These are phyloP conservation scores for Cyanoramphus novaezelandiae DNA, from an alignment of 2,113 vertebrate species.

Conservation along the genomic window DNA sequence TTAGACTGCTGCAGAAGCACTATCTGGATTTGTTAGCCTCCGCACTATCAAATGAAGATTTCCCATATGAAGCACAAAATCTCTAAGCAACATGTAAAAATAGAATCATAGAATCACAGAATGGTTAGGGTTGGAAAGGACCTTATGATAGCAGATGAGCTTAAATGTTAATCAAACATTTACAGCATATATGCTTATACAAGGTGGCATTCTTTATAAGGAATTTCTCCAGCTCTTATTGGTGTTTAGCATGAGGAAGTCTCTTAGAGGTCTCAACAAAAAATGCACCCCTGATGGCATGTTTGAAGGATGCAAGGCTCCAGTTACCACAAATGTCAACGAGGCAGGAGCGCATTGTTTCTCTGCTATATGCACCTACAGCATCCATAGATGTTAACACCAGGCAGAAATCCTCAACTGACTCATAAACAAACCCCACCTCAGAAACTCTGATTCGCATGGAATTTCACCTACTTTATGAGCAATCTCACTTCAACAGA, in stretches of 20 bases:
- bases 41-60: not conserved
- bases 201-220: not conserved
- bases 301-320: not conserved
- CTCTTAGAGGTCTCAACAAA: not conserved
- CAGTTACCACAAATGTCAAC: not conserved
- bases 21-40: not conserved
- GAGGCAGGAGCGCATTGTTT: not conserved
- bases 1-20: not conserved
- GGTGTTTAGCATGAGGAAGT: not conserved
- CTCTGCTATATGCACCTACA: not conserved
- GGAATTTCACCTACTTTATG: not conserved
- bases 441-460: not conserved
- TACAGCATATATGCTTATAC: not conserved
- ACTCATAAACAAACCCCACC: not conserved
- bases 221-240: not conserved
- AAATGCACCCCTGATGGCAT: not conserved
- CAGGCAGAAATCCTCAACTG: not conserved
- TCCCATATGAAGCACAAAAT: not conserved
- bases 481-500: not conserved
- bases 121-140: not conserved
- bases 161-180: not conserved
- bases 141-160: not conserved
- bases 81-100: not conserved
- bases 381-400: not conserved
- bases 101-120: not conserved